Evolutionary conservation across 2,797 vertebrate genomes (phyloP).

Genomic region (Botia almorhae): DNA sequence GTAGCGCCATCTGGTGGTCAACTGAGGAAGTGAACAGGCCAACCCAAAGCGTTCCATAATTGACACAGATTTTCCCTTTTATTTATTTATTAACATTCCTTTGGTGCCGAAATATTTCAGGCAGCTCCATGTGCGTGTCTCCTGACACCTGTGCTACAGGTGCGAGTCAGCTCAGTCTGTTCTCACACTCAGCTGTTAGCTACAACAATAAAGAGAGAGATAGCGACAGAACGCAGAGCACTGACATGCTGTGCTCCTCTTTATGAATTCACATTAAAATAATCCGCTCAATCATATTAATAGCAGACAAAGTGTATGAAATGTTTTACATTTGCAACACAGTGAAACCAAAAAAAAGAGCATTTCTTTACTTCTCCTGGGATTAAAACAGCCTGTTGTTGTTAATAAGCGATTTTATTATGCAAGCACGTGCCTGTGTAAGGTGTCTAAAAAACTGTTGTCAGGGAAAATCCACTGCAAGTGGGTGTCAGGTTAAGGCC

Average conservation of each 20-base stretch:
- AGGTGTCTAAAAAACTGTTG: background rate
- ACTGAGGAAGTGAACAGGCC: background rate
- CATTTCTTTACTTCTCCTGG: background rate
- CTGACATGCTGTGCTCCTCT: background rate
- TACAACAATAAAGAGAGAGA: slow-evolving; percentile 14
- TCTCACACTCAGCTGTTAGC: slow-evolving; percentile 36
- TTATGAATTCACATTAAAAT: background rate
- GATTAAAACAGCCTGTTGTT: background rate
- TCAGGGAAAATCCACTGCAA: background rate
- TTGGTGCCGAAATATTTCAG: slow-evolving; percentile 3
- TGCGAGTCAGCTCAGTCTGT: slow-evolving; percentile 14
- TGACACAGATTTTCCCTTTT: background rate
- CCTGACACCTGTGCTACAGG: background rate
- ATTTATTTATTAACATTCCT: background rate
- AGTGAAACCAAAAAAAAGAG: background rate
- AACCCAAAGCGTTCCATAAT: background rate
- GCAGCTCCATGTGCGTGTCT: background rate
- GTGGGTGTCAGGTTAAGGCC: no score
- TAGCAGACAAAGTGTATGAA: background rate
- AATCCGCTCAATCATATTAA: slow-evolving; percentile 8
- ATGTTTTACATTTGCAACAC: background rate
- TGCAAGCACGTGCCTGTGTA: background rate
- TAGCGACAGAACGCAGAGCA: slow-evolving; percentile 26
- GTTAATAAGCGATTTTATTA: background rate
- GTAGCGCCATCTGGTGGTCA: slow-evolving; percentile 28